These are phyloP conservation scores for Crotalus viridis DNA, from an alignment of 2,113 vertebrate genomes.

Conservation along the genomic window DNA sequence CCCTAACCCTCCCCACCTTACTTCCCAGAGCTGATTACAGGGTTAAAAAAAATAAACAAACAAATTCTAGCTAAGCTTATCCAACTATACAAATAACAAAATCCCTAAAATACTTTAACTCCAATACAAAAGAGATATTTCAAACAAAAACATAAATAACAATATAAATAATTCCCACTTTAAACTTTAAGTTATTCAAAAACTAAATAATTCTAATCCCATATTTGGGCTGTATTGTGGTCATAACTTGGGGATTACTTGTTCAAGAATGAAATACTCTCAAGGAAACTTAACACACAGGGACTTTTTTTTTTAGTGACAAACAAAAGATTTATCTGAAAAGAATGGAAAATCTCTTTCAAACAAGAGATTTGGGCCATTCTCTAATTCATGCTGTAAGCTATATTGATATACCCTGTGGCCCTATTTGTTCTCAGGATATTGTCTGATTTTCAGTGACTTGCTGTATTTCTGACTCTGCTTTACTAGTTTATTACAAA, in stretches of 20 bases:
- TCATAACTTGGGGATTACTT: not conserved
- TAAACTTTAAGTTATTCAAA: too few relatives aligned
- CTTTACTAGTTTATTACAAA: not conserved
- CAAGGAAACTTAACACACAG: not conserved
- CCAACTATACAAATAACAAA: too few relatives aligned
- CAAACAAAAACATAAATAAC: too few relatives aligned
- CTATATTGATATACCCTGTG: not conserved
- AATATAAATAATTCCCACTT: too few relatives aligned
- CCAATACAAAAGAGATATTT: too few relatives aligned
- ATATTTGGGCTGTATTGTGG: not conserved
- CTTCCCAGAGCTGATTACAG: too few relatives aligned
- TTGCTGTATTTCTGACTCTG: not conserved
- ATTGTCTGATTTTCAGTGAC: not conserved
- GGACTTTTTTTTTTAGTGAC: not conserved
- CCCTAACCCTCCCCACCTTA: too few relatives aligned
- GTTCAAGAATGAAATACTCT: not conserved
- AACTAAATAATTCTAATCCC: too few relatives aligned
- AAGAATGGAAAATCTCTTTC: not conserved
- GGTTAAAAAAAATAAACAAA: too few relatives aligned
- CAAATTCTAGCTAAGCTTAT: too few relatives aligned
- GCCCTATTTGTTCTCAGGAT: not conserved
- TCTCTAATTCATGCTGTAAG: not conserved
- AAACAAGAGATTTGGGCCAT: not conserved
- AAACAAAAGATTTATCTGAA: not conserved
- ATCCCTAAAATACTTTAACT: too few relatives aligned